Evolutionary conservation across 1,140 invertebrate species (phyloP).

Genomic region (Drosophila hydei): DNA sequence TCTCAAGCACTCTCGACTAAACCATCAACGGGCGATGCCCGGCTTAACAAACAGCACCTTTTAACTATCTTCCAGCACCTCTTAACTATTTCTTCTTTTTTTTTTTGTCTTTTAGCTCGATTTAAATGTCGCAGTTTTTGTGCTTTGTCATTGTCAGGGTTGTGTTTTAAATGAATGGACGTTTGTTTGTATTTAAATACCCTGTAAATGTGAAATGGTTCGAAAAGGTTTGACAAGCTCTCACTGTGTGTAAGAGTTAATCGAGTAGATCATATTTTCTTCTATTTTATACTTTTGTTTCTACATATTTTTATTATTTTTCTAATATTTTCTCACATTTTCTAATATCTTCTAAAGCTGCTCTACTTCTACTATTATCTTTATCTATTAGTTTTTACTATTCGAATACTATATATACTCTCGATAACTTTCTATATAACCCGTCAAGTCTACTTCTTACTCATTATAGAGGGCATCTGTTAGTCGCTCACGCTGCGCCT

Average conservation of each 20-base stretch:
- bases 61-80: conserved; percentile 43
- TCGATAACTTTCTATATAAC: too few relatives aligned
- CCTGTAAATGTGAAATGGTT: not conserved
- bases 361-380: too few relatives aligned
- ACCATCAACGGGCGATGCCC: not conserved
- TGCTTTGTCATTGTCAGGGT: conserved; percentile 67
- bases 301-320: not conserved
- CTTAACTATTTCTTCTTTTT: conserved; percentile 38
- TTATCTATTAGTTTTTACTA: conserved; percentile 20
- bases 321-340: not conserved
- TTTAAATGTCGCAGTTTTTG: conserved; percentile 63
- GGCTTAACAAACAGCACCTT: conserved; percentile 21
- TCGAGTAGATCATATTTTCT: too few relatives aligned
- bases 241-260: too few relatives aligned
- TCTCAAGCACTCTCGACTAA: conserved; percentile 39
- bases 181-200: conserved; percentile 25
- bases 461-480: not conserved
- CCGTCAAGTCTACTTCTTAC: too few relatives aligned
- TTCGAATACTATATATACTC: too few relatives aligned
- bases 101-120: conserved; percentile 24
- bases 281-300: not conserved
- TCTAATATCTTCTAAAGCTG: not conserved
- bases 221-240: not conserved
- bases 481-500: not conserved
- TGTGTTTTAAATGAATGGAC: conserved; percentile 52